Evolutionary conservation across 2,113 vertebrate genomes (phyloP).

Genomic region (Epinephelus lanceolatus): DNA sequence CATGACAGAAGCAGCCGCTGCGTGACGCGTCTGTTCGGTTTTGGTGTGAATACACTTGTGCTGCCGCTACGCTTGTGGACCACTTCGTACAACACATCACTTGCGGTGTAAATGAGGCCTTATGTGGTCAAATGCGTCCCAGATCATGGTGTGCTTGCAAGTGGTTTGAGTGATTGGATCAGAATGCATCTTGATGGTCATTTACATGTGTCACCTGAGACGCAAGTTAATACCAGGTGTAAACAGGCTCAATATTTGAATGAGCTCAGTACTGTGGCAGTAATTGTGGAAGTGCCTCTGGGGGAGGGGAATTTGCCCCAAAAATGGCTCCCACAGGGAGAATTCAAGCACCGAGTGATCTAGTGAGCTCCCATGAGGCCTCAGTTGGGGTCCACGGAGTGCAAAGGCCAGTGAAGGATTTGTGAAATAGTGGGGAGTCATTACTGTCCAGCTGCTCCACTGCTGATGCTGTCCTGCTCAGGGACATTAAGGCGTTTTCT

Average conservation of each 20-base stretch:
- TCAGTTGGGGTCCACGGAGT: slow-evolving; percentile 29
- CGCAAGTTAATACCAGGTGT: too few species aligned
- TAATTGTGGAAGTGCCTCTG: slow-evolving; percentile 40
- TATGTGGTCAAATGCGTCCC: too few species aligned
- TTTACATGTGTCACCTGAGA: too few species aligned
- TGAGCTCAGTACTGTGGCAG: slow-evolving; percentile 27
- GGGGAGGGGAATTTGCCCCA: slow-evolving; percentile 38
- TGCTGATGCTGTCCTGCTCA: slow-evolving; percentile 18
- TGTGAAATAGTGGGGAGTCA: slow-evolving; percentile 50
- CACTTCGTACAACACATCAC: too few species aligned
- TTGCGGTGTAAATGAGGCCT: too few species aligned
- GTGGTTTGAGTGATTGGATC: too few species aligned
- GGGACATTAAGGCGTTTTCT: slow-evolving; percentile 25
- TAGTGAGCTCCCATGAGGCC: slow-evolving; percentile 47
- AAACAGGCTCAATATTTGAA: slow-evolving; percentile 10
- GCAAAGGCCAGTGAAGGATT: slow-evolving; percentile 56
- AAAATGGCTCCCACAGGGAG: slow-evolving; percentile 51
- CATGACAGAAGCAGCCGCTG: too few species aligned
- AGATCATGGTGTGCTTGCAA: too few species aligned
- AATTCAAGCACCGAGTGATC: slow-evolving; percentile 54
- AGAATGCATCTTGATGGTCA: too few species aligned
- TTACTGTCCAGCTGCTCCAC: slow-evolving; percentile 69
- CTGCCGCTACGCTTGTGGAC: too few species aligned
- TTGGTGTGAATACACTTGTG: too few species aligned
- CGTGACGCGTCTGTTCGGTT: too few species aligned